These are phyloP conservation scores for Xenopus borealis DNA, from an alignment of 2,113 vertebrate genomes.

Conservation along the genomic window DNA sequence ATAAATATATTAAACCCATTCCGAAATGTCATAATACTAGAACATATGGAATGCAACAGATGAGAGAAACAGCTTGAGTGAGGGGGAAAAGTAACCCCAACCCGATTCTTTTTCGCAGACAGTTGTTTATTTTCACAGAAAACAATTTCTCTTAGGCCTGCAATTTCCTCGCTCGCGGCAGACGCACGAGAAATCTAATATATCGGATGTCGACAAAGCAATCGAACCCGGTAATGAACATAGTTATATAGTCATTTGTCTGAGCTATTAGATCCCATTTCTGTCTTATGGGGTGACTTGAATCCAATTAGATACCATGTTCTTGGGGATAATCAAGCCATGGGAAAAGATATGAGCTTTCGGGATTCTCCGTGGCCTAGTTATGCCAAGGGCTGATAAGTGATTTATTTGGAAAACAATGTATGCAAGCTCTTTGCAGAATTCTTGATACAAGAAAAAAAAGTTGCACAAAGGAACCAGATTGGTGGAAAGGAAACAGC, in stretches of 20 bases:
- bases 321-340: background rate
- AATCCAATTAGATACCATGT: background rate
- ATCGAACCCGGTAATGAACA: background rate
- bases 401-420: background rate
- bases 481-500: too few relatives aligned
- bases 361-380: background rate
- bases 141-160: slow-evolving; percentile 13
- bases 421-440: background rate
- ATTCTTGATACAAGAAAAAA: background rate
- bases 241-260: slow-evolving; percentile 12
- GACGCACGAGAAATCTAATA: slow-evolving; percentile 20
- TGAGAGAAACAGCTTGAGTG: background rate
- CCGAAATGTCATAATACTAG: background rate
- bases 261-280: slow-evolving; percentile 2
- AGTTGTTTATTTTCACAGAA: slow-evolving; percentile 21
- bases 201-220: slow-evolving; percentile 15
- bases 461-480: too few relatives aligned
- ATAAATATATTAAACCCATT: too few relatives aligned
- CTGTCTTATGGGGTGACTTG: background rate
- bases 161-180: slow-evolving; percentile 12
- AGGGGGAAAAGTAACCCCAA: background rate
- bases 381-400: background rate
- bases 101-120: background rate
- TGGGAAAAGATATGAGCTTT: background rate
- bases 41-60: slow-evolving; percentile 15